Evolutionary conservation across 2,797 vertebrate species (phyloP), one percentile per base, ranked within the genome.

Genomic region (Tarsius wallacei): DNA sequence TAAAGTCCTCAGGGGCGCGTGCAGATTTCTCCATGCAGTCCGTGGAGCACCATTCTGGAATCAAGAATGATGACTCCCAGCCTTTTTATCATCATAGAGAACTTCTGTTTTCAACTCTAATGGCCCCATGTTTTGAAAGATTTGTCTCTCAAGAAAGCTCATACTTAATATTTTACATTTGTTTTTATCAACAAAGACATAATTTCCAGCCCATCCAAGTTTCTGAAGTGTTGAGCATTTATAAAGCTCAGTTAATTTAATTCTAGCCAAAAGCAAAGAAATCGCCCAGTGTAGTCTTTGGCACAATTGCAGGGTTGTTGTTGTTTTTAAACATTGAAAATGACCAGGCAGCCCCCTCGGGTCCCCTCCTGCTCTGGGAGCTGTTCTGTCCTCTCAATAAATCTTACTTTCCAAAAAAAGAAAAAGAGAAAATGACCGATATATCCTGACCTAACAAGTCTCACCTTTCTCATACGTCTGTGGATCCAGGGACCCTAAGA

Each of bases 121-220:
- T 71, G 70, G 26, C 49, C 16, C 16, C 51, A 8, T 83, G 26
- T 83, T 90, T 90, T 87, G 26, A 87, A 91, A 70, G 13, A 83
- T 68, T 93, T 86, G 7, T 74, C 10, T 94, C 76, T 86, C 24
- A 82, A 80, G 66, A 81, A 36, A 90, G 51, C 83, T 47, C 88
- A 76, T n/a, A 81, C 36, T 92, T 74, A 61, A 57, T 84, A 28
- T 93, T 91, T 87, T 33, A 28, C 33, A 51, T 95, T 90, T 95
- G 12, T 93, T 86, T 42, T 70, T 47, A 90, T 81, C 82, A 93
- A 77, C 21, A 53, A 88, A 94, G 73, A 66, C 17, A 26, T 42
- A 14, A 87, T 95, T 96, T 95, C 28, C 53, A 70, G 6, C 61
- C 31, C 36, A 33, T 31, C 19, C 66, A 86, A 59, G 24, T 31